phyloP scores from a whole-genome alignment of 1,140 invertebrate species.

The Lucilia sericata region DNA sequence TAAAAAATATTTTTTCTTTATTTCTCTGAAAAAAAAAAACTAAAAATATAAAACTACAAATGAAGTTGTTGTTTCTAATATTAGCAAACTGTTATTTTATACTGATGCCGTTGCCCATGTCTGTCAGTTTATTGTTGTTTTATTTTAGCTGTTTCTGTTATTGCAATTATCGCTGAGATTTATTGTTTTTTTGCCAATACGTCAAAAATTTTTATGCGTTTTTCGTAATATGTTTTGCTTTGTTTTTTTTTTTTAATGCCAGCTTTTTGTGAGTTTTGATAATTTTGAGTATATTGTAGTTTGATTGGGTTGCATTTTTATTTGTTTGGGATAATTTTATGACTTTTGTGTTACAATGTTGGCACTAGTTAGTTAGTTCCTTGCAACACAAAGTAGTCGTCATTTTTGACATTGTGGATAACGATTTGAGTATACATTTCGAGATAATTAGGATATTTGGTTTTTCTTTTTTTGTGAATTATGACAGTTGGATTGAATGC shows the following conservation, averaged over 20 bases:
- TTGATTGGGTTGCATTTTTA: not conserved
- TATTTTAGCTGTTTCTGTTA: constrained; percentile 27
- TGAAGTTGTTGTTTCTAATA: constrained; percentile 33
- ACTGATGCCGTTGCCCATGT: not conserved
- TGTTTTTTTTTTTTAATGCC: not conserved
- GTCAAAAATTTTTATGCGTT: constrained; percentile 36
- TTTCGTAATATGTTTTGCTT: not conserved
- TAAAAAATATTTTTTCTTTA: not conserved
- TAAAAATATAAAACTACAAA: constrained; percentile 3
- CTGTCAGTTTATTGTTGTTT: constrained; percentile 24
- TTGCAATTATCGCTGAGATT: constrained; percentile 40
- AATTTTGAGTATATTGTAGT: not conserved
- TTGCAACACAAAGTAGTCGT: not conserved
- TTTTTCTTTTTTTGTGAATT: not conserved
- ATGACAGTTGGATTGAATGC: too few species aligned
- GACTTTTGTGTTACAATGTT: not conserved
- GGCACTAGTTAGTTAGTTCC: not conserved
- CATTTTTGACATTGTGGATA: not conserved
- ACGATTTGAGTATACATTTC: not conserved
- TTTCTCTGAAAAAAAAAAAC: not conserved
- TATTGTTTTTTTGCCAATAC: constrained; percentile 36
- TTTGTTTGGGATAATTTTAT: not conserved
- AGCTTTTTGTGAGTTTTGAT: not conserved
- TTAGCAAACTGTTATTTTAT: constrained; percentile 27
- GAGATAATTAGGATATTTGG: not conserved